Base-by-base conservation (phyloP, 64 coral and sea anemone genomes). In the Acropora yongei region DNA sequence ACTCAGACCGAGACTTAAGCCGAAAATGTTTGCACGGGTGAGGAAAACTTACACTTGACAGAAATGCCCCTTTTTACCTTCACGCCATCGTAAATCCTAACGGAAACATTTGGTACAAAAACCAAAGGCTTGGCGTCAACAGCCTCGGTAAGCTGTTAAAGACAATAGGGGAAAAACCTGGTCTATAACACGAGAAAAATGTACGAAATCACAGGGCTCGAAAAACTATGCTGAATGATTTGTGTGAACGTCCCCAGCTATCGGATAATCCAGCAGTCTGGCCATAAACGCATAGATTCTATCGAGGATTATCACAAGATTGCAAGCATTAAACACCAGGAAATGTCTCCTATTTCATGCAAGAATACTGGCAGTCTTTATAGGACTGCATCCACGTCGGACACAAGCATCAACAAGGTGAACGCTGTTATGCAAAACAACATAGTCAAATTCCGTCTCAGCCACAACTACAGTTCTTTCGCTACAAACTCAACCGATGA, bases 41-140 rank as follows among this genome's bases (percentile, higher is more conserved):
- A 63, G 6, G 58, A 63, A 63, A 63, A 63, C 5, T n/a, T n/a
- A n/a, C n/a, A n/a, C n/a, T n/a, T n/a, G n/a, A n/a, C n/a, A n/a
- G n/a, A n/a, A n/a, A n/a, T n/a, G 41, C 73, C 16, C 90, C 75
- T 4, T 92, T 92, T 86, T 86, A 86, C 86, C 86, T 39, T 42
- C 73, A 88, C 42, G 30, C 86, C 18, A 88, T 58, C 55, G 57
- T 49, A 51, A 78, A 83, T 75, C 80, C 79, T 42, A 58, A 20
- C 17, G 51, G 53, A 75, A 48, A 91, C 75, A 58, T 92, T 72
- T 92, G 80, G 89, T 91, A 17, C n/a, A 91, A 91, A 74, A 91
- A 83, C 5, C 69, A 92, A 10, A 45, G 78, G 60, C 90, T 85
- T 60, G 80, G 80, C 14, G 60, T 86, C 40, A 92, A 91, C 20